Evolutionary conservation across 2,113 vertebrate genomes (phyloP).

Genomic region (Percopsis transmontana): DNA sequence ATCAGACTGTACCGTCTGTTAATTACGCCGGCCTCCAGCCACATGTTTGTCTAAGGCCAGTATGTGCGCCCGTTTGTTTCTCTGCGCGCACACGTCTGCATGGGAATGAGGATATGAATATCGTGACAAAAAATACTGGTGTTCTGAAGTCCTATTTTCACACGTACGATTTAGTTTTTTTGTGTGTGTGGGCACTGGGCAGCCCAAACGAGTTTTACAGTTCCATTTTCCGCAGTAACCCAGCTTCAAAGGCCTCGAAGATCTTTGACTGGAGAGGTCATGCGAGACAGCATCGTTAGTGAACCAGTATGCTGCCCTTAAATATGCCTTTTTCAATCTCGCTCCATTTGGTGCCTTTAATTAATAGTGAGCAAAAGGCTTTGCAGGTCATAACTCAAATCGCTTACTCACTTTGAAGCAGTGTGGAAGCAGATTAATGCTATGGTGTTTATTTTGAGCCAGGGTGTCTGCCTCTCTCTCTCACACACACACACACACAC

Average conservation of each 20-base stretch:
- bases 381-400: not conserved
- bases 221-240: not conserved
- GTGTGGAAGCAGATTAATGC: not conserved
- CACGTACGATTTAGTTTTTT: not conserved
- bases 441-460: constrained; percentile 1
- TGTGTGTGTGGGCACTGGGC: not conserved
- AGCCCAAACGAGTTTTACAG: constrained; percentile 9
- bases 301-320: not conserved
- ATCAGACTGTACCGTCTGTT: constrained; percentile 60
- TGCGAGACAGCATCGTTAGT: not conserved
- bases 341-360: not conserved
- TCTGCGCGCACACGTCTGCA: not conserved
- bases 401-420: not conserved
- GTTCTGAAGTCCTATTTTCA: constrained; percentile 15
- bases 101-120: not conserved
- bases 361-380: not conserved
- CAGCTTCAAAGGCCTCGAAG: constrained; percentile 17
- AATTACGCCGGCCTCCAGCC: constrained; percentile 66
- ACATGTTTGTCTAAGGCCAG: constrained; percentile 20
- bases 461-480: not conserved
- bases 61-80: not conserved
- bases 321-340: not conserved
- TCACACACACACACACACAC: not conserved
- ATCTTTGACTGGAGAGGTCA: constrained; percentile 20
- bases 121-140: not conserved